Conservation (phyloP, 2,888 invertebrate genomes). For the Thyatira batis region DNA sequence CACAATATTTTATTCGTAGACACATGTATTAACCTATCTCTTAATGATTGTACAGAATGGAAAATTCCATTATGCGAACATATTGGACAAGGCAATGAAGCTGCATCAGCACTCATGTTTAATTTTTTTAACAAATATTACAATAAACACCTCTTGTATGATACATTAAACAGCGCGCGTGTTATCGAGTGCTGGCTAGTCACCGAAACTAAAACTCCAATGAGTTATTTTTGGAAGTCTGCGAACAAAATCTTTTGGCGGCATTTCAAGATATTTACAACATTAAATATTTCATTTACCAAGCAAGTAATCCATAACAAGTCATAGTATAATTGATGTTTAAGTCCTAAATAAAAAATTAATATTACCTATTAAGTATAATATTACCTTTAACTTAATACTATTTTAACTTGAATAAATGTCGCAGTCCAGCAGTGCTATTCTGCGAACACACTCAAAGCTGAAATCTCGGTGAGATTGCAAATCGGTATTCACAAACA, state of each 20-base stretch:
- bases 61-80: constrained; percentile 88
- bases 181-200: constrained; percentile 39
- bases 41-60: constrained; percentile 85
- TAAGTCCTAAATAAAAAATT: too few species aligned
- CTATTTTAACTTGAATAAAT: too few species aligned
- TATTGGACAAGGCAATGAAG: constrained; percentile 87
- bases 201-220: constrained; percentile 59
- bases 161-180: constrained; percentile 12
- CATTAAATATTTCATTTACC: constrained; percentile 13
- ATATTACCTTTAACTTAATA: too few species aligned
- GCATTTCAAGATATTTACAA: constrained; percentile 63
- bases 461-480: too few species aligned
- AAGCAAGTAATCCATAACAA: constrained; percentile 5
- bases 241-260: constrained; percentile 66
- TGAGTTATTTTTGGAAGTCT: constrained; percentile 71
- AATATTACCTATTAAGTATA: too few species aligned
- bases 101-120: constrained; percentile 76
- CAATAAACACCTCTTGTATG: constrained; percentile 6
- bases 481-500: too few species aligned
- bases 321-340: too few species aligned
- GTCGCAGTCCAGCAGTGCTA: too few species aligned
- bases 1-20: constrained; percentile 89
- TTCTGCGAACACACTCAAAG: too few species aligned
- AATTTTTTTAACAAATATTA: constrained; percentile 3
- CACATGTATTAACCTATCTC: constrained; percentile 87